These are phyloP conservation scores for Germaria angustata DNA, from an alignment of 2,888 invertebrate genomes.

Conservation along the genomic window DNA sequence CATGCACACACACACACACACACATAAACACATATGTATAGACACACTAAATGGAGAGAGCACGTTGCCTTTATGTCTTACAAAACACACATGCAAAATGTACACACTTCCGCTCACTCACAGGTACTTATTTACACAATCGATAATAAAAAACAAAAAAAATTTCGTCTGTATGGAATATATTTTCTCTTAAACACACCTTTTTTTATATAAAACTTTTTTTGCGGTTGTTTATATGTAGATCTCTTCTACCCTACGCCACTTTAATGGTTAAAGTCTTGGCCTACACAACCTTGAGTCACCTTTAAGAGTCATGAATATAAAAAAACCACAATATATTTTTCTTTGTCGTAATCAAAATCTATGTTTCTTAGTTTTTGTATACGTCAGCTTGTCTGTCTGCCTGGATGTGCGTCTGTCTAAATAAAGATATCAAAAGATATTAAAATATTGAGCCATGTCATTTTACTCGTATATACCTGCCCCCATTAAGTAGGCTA, in stretches of 20 bases:
- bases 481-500: too few species aligned
- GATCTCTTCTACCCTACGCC: background rate
- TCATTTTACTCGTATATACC: too few species aligned
- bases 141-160: background rate
- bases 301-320: slow-evolving; percentile 2
- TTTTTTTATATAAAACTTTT: background rate
- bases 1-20: too few species aligned
- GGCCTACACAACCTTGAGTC: background rate
- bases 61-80: too few species aligned
- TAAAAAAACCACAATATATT: slow-evolving; percentile 14
- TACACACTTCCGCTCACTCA: background rate
- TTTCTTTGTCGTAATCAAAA: slow-evolving; percentile 2
- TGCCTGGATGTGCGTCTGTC: too few species aligned
- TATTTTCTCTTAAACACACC: background rate
- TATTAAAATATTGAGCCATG: background rate
- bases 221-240: background rate
- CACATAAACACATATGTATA: too few species aligned
- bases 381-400: background rate
- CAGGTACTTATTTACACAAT: background rate
- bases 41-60: too few species aligned
- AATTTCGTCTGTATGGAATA: background rate
- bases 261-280: background rate
- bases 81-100: too few species aligned
- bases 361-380: background rate
- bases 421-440: background rate